Evolutionary conservation across 1,140 invertebrate species (phyloP).

Genomic region (Gonioctena quinquepunctata): DNA sequence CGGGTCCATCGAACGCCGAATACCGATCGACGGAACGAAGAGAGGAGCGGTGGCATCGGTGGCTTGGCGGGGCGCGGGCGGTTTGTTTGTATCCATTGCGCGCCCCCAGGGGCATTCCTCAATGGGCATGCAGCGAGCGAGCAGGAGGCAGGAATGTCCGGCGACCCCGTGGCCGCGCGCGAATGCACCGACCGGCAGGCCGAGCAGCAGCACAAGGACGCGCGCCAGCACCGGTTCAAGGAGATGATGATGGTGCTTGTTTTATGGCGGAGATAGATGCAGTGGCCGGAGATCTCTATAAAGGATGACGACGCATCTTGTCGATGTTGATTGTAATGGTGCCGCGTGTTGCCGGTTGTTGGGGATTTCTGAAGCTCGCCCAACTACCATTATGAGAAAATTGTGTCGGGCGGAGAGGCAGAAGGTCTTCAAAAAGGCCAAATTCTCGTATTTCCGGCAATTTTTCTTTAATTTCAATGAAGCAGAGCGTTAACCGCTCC

Average conservation of each 20-base stretch:
- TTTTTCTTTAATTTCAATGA: no score
- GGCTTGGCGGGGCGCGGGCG: constrained; percentile 37
- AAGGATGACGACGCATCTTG: background rate
- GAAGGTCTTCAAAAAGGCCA: no score
- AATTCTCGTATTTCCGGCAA: no score
- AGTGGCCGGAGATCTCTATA: background rate
- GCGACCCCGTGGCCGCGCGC: constrained; percentile 33
- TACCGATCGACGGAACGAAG: no score
- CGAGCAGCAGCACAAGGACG: constrained; percentile 38
- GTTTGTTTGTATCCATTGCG: constrained; percentile 48
- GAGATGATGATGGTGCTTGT: constrained; percentile 25
- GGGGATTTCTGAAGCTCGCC: background rate
- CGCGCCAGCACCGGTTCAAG: constrained; percentile 43
- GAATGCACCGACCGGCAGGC: constrained; percentile 31
- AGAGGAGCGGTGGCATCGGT: no score
- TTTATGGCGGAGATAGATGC: no score
- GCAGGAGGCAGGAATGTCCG: constrained; percentile 36
- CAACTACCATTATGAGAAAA: no score
- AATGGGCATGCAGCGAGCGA: constrained; percentile 17
- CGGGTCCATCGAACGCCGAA: background rate
- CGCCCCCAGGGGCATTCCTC: constrained; percentile 46
- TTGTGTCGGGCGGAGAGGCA: no score
- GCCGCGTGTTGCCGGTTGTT: background rate
- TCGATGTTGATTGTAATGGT: background rate
- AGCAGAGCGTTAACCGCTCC: no score